Evolutionary conservation across 2,113 vertebrate species (phyloP), one percentile per base, ranked within the genome.

Genomic region (Colinus virginianus): DNA sequence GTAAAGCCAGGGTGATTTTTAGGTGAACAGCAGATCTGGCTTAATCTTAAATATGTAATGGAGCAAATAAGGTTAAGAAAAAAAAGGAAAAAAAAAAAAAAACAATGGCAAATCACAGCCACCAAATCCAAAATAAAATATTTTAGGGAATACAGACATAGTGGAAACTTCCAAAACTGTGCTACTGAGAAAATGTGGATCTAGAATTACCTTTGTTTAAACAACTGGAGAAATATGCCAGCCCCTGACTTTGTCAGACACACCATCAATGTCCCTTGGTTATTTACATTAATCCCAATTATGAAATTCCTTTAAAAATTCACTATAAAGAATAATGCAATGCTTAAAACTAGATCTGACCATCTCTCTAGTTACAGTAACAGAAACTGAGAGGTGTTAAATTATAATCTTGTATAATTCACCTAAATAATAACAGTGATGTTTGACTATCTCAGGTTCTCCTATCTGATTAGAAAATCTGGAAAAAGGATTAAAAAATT

Each of bases 81-180:
- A 32, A n/a, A 19, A 20, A n/a, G 11, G 7, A 32, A 20, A 32
- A 56, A 56, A 32, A 55, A n/a, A n/a, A n/a, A n/a, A 94, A 96
- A 96, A 93, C 94, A 96, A 95, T 95, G 72, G 55, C 62, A 92
- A 72, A 78, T 96, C 96, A 93, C 84, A 78, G 84, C 84, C 75
- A 90, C 81, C 78, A 89, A 96, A 94, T 92, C 83, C 13, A 94
- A 93, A 96, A 93, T 55, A 89, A 51, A 87, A 30, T 85, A 67
- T 96, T 95, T 90, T 61, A 46, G 46, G 49, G 32, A 88, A 87
- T 15, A 58, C 36, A 93, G 26, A 67, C 34, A 55, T 13, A 20
- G 85, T 58, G 64, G 94, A 95, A 81, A 9, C 30, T 90, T 91
- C 88, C 90, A 92, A 82, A 84, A 45, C 18, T 38, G 15, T 72